A percentile compares a stretch with the other conserved stretches of the same genome.
Evolutionary conservation across 2,888 invertebrate species (phyloP).

Genomic region (Ophion obscuratus): DNA sequence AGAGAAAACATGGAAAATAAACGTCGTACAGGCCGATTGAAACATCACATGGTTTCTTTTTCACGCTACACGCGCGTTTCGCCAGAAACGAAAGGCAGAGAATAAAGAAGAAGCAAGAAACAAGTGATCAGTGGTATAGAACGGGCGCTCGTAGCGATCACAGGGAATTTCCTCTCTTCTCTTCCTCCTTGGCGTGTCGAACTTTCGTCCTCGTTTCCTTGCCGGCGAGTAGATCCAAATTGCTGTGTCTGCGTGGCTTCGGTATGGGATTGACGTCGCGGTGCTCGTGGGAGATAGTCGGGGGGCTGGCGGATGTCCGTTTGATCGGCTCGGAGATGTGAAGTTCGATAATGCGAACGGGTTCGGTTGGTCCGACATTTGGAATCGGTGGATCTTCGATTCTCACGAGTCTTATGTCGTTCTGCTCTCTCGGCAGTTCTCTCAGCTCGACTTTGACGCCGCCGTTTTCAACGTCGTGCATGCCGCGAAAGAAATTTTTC

Average conservation of each 20-base stretch:
- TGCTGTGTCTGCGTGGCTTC: slow-evolving; percentile 85
- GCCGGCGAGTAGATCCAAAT: slow-evolving; percentile 36
- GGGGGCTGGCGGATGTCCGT: slow-evolving; percentile 74
- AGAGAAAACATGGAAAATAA: slow-evolving; percentile 21
- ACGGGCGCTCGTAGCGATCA: slow-evolving; percentile 47
- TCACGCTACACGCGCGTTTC: neutral
- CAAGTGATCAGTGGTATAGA: neutral
- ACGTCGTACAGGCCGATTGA: slow-evolving; percentile 22
- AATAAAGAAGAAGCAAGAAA: neutral
- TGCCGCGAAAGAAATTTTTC: slow-evolving; percentile 77
- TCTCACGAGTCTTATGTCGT: slow-evolving; percentile 77
- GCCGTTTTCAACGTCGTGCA: slow-evolving; percentile 69
- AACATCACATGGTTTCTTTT: slow-evolving; percentile 24
- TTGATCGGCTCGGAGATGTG: slow-evolving; percentile 85
- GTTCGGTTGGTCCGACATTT: slow-evolving; percentile 70
- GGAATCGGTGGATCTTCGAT: slow-evolving; percentile 75
- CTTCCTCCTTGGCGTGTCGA: slow-evolving; percentile 50
- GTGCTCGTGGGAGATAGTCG: slow-evolving; percentile 68
- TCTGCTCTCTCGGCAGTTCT: slow-evolving; percentile 78
- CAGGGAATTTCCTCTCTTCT: slow-evolving; percentile 72
- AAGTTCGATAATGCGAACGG: slow-evolving; percentile 84
- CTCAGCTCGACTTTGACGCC: slow-evolving; percentile 76
- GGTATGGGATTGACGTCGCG: slow-evolving; percentile 85
- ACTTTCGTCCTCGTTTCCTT: slow-evolving; percentile 45
- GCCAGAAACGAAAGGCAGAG: neutral